Evolutionary conservation across 2,113 vertebrate genomes (phyloP).

Genomic region (Solea senegalensis): DNA sequence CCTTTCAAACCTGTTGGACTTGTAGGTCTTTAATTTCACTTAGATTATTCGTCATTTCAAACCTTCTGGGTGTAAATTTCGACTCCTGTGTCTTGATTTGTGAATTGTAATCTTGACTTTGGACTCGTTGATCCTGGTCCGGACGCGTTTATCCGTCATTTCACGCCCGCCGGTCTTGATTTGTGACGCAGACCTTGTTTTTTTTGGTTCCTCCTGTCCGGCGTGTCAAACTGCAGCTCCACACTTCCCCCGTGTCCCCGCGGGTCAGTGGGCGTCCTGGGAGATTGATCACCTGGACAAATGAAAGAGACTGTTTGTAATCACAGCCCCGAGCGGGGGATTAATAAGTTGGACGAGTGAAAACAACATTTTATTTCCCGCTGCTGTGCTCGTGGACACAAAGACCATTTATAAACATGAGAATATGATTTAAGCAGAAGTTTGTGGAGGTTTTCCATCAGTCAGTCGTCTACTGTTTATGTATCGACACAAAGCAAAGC

Average conservation of each 20-base stretch:
- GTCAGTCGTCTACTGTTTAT: neutral
- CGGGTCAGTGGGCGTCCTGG: neutral
- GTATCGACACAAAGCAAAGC: neutral
- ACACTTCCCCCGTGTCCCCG: no score
- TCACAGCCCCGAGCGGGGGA: constrained; percentile 29
- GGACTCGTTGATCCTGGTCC: neutral
- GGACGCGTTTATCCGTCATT: neutral
- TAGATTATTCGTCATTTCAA: no score
- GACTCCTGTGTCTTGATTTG: neutral
- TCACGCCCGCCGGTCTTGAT: no score
- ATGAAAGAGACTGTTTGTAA: constrained; percentile 34
- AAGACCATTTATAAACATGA: constrained; percentile 39
- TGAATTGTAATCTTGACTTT: neutral
- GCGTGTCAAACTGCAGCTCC: no score
- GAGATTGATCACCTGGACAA: constrained; percentile 35
- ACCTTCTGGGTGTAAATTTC: no score
- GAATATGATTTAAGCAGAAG: constrained; percentile 31
- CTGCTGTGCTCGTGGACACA: constrained; percentile 23
- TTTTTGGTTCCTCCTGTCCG: no score
- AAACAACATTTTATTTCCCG: neutral
- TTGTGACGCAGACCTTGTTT: no score
- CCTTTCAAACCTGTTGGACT: no score
- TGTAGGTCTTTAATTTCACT: no score
- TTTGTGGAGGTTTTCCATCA: constrained; percentile 7
- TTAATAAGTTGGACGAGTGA: constrained; percentile 23